A percentile compares a stretch with the other conserved stretches of the same genome.
Evolutionary conservation across 2,797 vertebrate species (phyloP).

Genomic region (Otolemur crassicaudatus): DNA sequence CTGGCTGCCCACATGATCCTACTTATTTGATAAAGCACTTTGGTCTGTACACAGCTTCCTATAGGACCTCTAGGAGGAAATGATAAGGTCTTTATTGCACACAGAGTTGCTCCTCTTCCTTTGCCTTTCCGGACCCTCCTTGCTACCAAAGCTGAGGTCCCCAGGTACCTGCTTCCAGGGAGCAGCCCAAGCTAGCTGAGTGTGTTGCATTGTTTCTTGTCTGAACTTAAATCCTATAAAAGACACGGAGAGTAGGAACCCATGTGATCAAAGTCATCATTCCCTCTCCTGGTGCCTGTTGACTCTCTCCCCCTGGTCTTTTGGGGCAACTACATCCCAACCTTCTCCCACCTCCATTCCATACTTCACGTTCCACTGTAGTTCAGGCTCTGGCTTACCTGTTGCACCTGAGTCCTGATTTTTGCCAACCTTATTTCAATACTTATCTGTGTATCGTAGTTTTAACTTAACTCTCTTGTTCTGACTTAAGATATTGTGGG

Average conservation of each 20-base stretch:
- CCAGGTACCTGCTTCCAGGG: background rate
- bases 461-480: background rate
- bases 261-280: rapidly evolving
- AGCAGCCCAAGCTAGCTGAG: no score
- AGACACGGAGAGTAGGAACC: no score
- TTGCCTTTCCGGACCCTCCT: background rate
- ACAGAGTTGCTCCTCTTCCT: background rate
- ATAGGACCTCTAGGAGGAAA: background rate
- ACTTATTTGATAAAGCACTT: rapidly evolving
- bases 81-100: background rate
- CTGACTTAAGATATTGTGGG: background rate
- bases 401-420: background rate
- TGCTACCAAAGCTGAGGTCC: background rate
- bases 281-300: background rate
- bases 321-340: background rate
- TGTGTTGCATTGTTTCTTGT: background rate
- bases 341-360: no score
- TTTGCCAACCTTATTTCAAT: background rate
- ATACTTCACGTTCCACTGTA: rapidly evolving
- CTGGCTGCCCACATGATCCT: rapidly evolving
- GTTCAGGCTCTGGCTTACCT: background rate
- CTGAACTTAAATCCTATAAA: background rate
- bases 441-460: rapidly evolving
- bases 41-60: background rate
- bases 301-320: background rate